Evolutionary conservation across 2,797 vertebrate genomes (phyloP).

Genomic region (Gobionotothen gibberifrons): DNA sequence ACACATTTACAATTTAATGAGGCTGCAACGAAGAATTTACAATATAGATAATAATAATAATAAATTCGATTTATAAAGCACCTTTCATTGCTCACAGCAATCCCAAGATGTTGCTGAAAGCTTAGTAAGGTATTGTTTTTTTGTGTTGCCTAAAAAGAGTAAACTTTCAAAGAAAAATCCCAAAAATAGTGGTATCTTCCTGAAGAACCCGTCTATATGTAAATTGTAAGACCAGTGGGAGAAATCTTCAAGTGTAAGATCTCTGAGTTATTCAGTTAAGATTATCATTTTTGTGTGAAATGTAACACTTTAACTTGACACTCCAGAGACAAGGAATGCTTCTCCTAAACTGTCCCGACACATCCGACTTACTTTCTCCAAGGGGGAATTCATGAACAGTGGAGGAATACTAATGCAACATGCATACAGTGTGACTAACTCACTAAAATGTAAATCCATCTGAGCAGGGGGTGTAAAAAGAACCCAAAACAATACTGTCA

Average conservation of each 20-base stretch:
- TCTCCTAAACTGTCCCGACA: slow-evolving; percentile 53
- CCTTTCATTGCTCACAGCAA: too few species aligned
- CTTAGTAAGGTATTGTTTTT: background rate
- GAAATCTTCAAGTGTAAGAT: background rate
- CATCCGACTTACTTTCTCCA: slow-evolving; percentile 47
- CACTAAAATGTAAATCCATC: slow-evolving; percentile 57
- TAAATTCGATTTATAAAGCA: too few species aligned
- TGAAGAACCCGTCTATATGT: background rate
- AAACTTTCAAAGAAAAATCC: too few species aligned
- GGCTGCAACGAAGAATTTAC: background rate
- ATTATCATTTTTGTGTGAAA: slow-evolving; percentile 9
- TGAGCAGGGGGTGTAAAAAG: background rate
- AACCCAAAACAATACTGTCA: slow-evolving; percentile 55
- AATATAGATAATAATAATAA: too few species aligned
- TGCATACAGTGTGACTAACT: slow-evolving; percentile 33
- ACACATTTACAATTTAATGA: background rate
- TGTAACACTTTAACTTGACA: background rate
- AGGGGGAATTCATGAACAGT: slow-evolving; percentile 40
- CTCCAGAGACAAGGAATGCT: slow-evolving; percentile 50
- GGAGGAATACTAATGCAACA: slow-evolving; percentile 56
- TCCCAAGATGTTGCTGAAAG: background rate
- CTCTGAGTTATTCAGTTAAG: background rate
- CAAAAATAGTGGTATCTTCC: background rate
- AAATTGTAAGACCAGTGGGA: background rate
- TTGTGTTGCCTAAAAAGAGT: background rate